Percentiles rank a stretch among this genome's conserved stretches.
Evolutionary conservation across 2,888 invertebrate species (phyloP).

Genomic region (Lycia hirtaria): DNA sequence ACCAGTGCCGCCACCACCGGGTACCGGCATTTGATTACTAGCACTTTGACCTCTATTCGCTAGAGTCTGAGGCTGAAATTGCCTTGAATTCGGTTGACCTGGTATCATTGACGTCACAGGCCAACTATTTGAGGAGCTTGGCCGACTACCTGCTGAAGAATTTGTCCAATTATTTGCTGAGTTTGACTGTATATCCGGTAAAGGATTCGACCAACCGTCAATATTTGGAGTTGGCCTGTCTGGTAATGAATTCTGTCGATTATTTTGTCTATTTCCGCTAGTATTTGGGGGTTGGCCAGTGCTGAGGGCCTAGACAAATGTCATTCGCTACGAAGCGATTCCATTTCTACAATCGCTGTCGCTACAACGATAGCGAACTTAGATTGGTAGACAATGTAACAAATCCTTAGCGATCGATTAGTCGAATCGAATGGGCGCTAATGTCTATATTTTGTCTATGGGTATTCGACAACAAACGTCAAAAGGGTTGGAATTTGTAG

Average conservation of each 20-base stretch:
- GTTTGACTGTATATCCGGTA: too few species aligned
- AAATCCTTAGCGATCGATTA: too few species aligned
- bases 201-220: too few species aligned
- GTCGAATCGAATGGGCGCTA: too few species aligned
- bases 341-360: too few species aligned
- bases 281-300: slow-evolving; percentile 3
- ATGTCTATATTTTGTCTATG: too few species aligned
- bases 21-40: slow-evolving; percentile 47
- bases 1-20: slow-evolving; percentile 37
- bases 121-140: background rate
- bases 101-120: slow-evolving; percentile 41
- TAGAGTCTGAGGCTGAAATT: slow-evolving; percentile 51
- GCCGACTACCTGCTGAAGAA: background rate
- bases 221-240: background rate
- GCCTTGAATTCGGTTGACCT: slow-evolving; percentile 47
- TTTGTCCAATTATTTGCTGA: slow-evolving; percentile 29
- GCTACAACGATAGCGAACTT: too few species aligned
- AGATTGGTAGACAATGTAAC: too few species aligned
- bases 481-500: too few species aligned
- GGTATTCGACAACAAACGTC: too few species aligned
- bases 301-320: too few species aligned
- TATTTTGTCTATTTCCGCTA: slow-evolving; percentile 10
- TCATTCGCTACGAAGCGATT: too few species aligned
- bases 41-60: slow-evolving; percentile 56
- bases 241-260: background rate